Evolutionary conservation across 2,888 invertebrate genomes (phyloP), one percentile per base, ranked within the genome.

Genomic region (Tupiocoris notatus): DNA sequence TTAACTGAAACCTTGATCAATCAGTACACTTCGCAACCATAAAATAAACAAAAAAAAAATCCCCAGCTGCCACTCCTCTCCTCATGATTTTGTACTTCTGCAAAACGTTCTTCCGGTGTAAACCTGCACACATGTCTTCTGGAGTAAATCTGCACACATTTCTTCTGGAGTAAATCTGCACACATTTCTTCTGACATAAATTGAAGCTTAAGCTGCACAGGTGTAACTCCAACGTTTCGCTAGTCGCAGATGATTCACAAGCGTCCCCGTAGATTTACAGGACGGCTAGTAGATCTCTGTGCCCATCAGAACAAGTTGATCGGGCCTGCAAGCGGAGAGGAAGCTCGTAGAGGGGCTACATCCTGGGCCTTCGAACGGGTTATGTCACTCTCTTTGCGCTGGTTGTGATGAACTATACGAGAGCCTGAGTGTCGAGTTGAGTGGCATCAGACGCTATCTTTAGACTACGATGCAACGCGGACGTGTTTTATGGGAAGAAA

Each of bases 381-480:
- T 39, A 39, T 39, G 39, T 39, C 39, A 39, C 39, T 39, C 39
- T 3, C 39, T n/a, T n/a, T 7, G 12, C 39, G 39, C 39, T 12
- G 39, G 39, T 12, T 39, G 6, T 12, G 39, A 3, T 39, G 39
- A 39, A 39, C 39, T 39, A n/a, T n/a, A n/a, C n/a, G 39, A 3
- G 39, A 12, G 6, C 39, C 39, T 12, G 39, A 39, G 39, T 39
- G 39, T 39, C 39, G 25, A n/a, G 17, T 18, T 25, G 39, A 17
- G 18, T 39, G 65, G 39, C 65, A 65, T 65, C 65, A 65, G 25
- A 20, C 65, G 25, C 65, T 39, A 65, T 39, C 25, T 65, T 65
- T 65, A 39, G 39, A 39, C 65, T 64, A 2, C 25, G 18, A 65
- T 25, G 39, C 39, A 65, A 20, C 65, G 12, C 39, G 39, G 39